A percentile compares a stretch with the other conserved stretches of the same genome.
Evolutionary conservation across 2,113 vertebrate species (phyloP).

Genomic region (Aplodontia rufa): DNA sequence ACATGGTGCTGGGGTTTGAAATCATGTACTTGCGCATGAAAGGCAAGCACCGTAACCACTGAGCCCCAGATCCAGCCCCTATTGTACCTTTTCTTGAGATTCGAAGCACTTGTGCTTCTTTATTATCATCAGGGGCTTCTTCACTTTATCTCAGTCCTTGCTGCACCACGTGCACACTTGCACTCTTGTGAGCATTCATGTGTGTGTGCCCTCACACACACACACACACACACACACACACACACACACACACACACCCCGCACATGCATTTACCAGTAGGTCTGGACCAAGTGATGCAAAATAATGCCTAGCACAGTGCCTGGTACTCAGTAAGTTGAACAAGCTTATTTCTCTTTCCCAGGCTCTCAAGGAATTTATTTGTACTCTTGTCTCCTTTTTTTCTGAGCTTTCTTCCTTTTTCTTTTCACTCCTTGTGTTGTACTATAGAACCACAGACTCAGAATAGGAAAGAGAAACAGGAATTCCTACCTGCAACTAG

Average conservation of each 20-base stretch:
- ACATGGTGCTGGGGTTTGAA: too few relatives aligned
- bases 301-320: not conserved
- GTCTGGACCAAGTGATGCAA: not conserved
- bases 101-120: not conserved
- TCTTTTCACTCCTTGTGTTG: not conserved
- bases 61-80: too few relatives aligned
- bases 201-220: too few relatives aligned
- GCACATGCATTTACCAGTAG: not conserved
- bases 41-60: too few relatives aligned
- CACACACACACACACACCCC: not conserved
- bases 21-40: too few relatives aligned
- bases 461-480: not conserved
- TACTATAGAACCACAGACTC: not conserved
- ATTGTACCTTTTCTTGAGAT: not conserved
- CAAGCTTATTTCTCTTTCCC: not conserved
- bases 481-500: not conserved
- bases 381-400: not conserved
- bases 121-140: not conserved
- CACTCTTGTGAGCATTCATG: fast-evolving
- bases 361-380: not conserved
- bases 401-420: not conserved
- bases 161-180: not conserved
- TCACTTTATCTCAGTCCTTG: not conserved
- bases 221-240: not conserved
- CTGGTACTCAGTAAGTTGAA: not conserved